Percentiles rank a stretch among this genome's conserved stretches.
Evolutionary conservation across 2,113 vertebrate species (phyloP).

Genomic region (Lutjanus erythropterus): DNA sequence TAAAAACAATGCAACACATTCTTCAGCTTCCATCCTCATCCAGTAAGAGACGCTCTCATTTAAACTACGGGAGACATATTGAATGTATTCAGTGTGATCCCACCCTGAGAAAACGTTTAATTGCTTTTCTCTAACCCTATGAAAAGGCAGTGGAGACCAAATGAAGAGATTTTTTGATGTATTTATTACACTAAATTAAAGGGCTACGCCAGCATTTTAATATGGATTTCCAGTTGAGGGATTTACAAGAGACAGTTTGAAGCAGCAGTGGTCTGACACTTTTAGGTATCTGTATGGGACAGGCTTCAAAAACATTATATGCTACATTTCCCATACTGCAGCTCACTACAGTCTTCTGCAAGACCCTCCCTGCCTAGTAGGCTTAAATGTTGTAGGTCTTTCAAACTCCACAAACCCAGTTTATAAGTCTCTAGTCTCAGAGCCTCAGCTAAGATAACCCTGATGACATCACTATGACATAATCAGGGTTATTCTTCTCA

Average conservation of each 20-base stretch:
- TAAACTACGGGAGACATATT: background rate
- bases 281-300: background rate
- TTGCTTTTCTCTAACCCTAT: background rate
- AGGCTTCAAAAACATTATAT: background rate
- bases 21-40: background rate
- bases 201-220: background rate
- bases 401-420: background rate
- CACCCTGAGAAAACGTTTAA: background rate
- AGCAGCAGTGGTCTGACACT: background rate
- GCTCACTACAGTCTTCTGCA: background rate
- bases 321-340: background rate
- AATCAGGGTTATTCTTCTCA: background rate
- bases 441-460: background rate
- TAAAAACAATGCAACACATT: background rate
- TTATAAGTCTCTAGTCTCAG: background rate
- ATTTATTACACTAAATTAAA: background rate
- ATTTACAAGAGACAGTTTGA: background rate
- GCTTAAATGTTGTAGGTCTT: background rate
- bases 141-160: background rate
- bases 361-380: background rate
- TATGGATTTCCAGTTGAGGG: background rate
- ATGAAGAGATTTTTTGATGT: background rate
- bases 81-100: conserved; percentile 25
- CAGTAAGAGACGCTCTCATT: background rate
- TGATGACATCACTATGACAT: background rate